These are phyloP conservation scores for Mechanitis mazaeus DNA, from an alignment of 2,888 invertebrate genomes.

Conservation along the genomic window DNA sequence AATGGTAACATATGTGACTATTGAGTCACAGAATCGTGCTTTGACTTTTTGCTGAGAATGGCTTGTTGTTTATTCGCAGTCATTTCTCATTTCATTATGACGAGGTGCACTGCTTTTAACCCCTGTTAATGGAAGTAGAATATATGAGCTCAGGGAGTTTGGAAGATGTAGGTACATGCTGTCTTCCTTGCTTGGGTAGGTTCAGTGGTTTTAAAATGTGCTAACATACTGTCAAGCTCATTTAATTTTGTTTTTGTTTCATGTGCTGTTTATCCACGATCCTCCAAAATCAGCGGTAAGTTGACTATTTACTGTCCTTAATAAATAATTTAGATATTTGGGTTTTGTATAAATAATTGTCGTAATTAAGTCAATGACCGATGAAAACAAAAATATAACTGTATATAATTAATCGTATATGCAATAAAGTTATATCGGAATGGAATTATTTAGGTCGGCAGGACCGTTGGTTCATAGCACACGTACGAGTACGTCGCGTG, in stretches of 20 bases:
- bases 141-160: conserved; percentile 60
- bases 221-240: conserved; percentile 10
- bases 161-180: conserved; percentile 64
- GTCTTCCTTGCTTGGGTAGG: conserved; percentile 62
- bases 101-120: conserved; percentile 16
- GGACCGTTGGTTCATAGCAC: conserved; percentile 63
- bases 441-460: conserved; percentile 64
- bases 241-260: conserved; percentile 52
- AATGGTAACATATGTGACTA: conserved; percentile 56
- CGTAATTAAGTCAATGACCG: conserved; percentile 21
- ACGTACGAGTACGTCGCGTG: conserved; percentile 58
- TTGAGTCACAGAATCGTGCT: conserved; percentile 55
- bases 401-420: conserved; percentile 35
- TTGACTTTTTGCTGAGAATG: conserved; percentile 49
- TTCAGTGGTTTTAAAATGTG: conserved; percentile 11
- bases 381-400: conserved; percentile 18
- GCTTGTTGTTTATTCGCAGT: conserved; percentile 23
- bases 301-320: conserved; percentile 28
- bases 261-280: conserved; percentile 55
- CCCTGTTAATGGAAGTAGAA: conserved; percentile 55
- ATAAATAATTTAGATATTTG: background rate
- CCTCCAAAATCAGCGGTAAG: conserved; percentile 58
- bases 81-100: conserved; percentile 22
- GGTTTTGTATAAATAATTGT: background rate
- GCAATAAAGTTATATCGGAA: conserved; percentile 46